Evolutionary conservation across 2,797 vertebrate species (phyloP).

Genomic region (Philypnodon macrostomus): DNA sequence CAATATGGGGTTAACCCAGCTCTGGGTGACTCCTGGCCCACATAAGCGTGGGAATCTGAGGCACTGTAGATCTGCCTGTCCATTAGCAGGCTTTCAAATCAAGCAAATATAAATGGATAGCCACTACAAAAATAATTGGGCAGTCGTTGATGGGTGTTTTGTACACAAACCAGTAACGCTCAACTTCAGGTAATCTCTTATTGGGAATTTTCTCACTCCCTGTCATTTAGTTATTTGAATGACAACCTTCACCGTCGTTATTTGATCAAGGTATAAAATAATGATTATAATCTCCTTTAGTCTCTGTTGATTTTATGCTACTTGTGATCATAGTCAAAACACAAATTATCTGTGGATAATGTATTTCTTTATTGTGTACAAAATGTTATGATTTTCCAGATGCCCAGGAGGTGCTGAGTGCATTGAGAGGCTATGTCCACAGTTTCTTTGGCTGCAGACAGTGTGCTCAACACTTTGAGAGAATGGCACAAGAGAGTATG

Average conservation of each 20-base stretch:
- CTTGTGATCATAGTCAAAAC: neutral
- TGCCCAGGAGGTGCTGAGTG: conserved; percentile 80
- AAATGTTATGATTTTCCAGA: conserved; percentile 52
- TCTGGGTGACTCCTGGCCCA: conserved; percentile 56
- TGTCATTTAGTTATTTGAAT: too few species aligned
- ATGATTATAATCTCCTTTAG: too few species aligned
- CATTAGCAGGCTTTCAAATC: conserved; percentile 27
- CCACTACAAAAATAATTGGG: conserved; percentile 7
- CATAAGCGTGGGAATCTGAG: conserved; percentile 65
- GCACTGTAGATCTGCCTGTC: conserved; percentile 9
- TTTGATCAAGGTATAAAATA: too few species aligned
- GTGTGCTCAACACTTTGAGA: conserved; percentile 87
- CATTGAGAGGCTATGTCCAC: conserved; percentile 81
- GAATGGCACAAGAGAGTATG: conserved; percentile 82
- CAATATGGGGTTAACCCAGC: conserved; percentile 72
- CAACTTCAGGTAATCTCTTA: conserved; percentile 6
- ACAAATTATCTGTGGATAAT: neutral
- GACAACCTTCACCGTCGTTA: too few species aligned
- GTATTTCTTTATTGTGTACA: neutral
- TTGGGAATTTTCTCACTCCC: too few species aligned
- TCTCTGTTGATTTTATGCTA: neutral
- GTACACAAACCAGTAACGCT: neutral
- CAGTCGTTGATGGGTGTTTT: conserved; percentile 3
- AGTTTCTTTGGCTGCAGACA: conserved; percentile 86
- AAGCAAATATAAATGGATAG: conserved; percentile 8